phyloP scores from a whole-genome alignment of 2,888 invertebrate genomes.

The Neocrepidodera transversa region DNA sequence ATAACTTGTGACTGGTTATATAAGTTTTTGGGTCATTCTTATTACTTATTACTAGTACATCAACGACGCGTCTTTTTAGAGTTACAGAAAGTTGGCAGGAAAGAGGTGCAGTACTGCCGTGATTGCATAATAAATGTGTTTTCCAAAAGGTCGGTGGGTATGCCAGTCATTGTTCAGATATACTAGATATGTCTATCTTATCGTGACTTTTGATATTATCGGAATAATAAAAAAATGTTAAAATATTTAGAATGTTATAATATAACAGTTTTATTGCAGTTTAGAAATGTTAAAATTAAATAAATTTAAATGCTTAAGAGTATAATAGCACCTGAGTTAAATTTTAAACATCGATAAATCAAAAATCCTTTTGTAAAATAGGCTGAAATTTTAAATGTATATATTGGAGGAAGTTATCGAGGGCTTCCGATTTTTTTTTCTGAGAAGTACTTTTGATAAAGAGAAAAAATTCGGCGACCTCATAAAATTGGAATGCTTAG shows the following conservation, averaged over 20 bases:
- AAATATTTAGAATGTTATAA: not conserved
- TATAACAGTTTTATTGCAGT: not conserved
- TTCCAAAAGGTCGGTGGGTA: not conserved
- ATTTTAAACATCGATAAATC: no score
- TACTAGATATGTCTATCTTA: not conserved
- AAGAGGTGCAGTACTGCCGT: conserved; percentile 13
- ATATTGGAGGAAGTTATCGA: no score
- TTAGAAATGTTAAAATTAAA: not conserved
- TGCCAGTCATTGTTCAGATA: not conserved
- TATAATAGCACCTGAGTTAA: no score
- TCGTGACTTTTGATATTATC: not conserved
- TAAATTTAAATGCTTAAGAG: no score
- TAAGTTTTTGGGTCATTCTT: conserved; percentile 18
- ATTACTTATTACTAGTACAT: conserved; percentile 1
- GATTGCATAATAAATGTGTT: not conserved
- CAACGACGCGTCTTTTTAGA: not conserved
- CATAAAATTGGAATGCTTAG: no score
- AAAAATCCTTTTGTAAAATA: no score
- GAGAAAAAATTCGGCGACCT: no score
- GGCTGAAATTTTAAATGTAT: no score
- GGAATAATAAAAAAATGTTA: not conserved
- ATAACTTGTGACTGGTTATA: not conserved
- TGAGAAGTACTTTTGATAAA: no score
- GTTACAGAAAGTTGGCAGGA: not conserved
- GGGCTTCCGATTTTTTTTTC: no score